Evolutionary conservation across 1,140 invertebrate species (phyloP), one percentile per base, ranked within the genome.

Genomic region (Neodiprion pinetum): DNA sequence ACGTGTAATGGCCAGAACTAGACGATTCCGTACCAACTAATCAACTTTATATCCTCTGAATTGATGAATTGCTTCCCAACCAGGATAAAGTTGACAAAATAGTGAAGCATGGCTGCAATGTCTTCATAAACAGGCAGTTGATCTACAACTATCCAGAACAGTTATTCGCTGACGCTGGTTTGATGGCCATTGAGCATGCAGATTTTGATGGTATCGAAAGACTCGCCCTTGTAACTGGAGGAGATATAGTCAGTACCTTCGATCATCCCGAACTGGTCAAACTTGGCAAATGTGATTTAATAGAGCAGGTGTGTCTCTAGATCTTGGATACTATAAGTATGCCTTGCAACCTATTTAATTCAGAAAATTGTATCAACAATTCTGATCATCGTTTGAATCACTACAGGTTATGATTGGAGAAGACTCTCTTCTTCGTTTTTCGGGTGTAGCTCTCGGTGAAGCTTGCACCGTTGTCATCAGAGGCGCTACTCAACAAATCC

Each of bases 131-230:
- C 88, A 94, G 97, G 80, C 99, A 99, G 89, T 89, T 99, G 69
- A 99, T 99, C 84, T 99, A 99, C 90, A 99, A 99, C 88, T 99
- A 99, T 86, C 99, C 99, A 1, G 99, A 99, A 87, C 99, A 99
- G 89, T 88, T 99, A 72, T 99, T 99, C 89, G 97, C 98, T 71
- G 99, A 99, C 92, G 95, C 96, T 76, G 95, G 96, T 74, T 92
- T 99, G 1, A 99, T 99, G 98, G 98, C 98, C 0, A 99, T 99
- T 85, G 99, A 99, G 86, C 99, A 99, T 89, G 98, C 99, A 10
- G 99, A 99, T 87, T 99, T 99, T 88, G 98, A 99, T 90, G 99
- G 99, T 68, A 98, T 99, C 83, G 98, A 99, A 87, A 91, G 98
- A 78, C 89, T 99, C 21, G 97, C 98, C 61, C 91, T 99, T 8